Evolutionary conservation across 2,888 invertebrate species (phyloP).

Genomic region (Idaea dimidiata): DNA sequence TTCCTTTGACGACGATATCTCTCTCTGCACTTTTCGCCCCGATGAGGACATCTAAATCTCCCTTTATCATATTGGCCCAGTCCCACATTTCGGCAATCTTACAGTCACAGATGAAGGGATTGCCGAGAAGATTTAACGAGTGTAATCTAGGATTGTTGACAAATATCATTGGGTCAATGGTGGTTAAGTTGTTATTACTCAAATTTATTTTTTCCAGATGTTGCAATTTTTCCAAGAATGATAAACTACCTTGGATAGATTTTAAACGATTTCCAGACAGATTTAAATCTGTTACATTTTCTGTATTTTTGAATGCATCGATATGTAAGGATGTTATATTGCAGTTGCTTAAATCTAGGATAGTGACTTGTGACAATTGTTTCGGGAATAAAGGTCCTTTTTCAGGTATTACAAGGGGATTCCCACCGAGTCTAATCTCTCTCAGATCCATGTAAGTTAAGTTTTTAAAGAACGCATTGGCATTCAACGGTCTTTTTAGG

Average conservation of each 20-base stretch:
- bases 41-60: slow-evolving; percentile 82
- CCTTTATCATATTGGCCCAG: slow-evolving; percentile 85
- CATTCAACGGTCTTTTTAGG: slow-evolving; percentile 82
- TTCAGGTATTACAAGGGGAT: slow-evolving; percentile 82
- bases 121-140: slow-evolving; percentile 83
- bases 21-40: slow-evolving; percentile 84
- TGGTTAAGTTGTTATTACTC: slow-evolving; percentile 82
- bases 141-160: slow-evolving; percentile 79
- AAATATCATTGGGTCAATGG: slow-evolving; percentile 80
- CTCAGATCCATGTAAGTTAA: slow-evolving; percentile 83
- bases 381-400: slow-evolving; percentile 82
- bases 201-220: slow-evolving; percentile 83
- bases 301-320: slow-evolving; percentile 82
- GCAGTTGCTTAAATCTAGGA: slow-evolving; percentile 84
- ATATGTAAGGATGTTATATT: slow-evolving; percentile 81
- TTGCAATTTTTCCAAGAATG: slow-evolving; percentile 78
- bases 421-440: slow-evolving; percentile 85
- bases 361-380: slow-evolving; percentile 83
- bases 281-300: slow-evolving; percentile 83
- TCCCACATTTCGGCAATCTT: slow-evolving; percentile 86
- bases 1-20: slow-evolving; percentile 82
- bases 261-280: slow-evolving; percentile 81
- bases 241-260: slow-evolving; percentile 69
- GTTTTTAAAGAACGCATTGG: slow-evolving; percentile 84
- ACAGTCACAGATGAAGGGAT: slow-evolving; percentile 86